Percentiles rank a stretch among this genome's conserved stretches.
Conservation (phyloP, 2,888 invertebrate species). For the Erebia epiphron region DNA sequence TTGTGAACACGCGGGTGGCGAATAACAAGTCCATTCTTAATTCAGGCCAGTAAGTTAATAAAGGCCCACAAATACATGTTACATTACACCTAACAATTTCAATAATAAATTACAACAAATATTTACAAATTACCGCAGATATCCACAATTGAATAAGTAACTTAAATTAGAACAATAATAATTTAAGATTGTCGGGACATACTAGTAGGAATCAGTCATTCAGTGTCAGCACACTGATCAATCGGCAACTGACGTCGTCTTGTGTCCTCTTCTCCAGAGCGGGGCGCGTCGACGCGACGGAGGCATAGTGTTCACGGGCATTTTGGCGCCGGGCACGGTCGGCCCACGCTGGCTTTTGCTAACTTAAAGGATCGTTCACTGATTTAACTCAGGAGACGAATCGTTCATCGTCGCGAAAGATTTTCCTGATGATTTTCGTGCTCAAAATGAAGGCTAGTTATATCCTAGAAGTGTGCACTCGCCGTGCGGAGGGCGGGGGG, state of each 20-base stretch:
- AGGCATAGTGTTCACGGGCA: slow-evolving; percentile 43
- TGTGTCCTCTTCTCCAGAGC: slow-evolving; percentile 46
- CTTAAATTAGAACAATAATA: slow-evolving; percentile 78
- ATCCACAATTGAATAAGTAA: slow-evolving; percentile 75
- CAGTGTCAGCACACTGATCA: slow-evolving; percentile 66
- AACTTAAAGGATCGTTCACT: slow-evolving; percentile 42
- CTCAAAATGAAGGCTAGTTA: slow-evolving; percentile 71
- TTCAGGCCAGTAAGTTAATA: slow-evolving; percentile 62
- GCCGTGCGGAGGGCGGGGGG: slow-evolving; percentile 57
- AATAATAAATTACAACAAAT: slow-evolving; percentile 78
- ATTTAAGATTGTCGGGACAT: slow-evolving; percentile 77
- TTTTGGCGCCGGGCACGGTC: slow-evolving; percentile 47
- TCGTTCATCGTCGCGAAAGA: slow-evolving; percentile 43
- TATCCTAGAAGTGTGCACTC: slow-evolving; percentile 73
- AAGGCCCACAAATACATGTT: slow-evolving; percentile 63
- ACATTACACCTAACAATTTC: slow-evolving; percentile 74
- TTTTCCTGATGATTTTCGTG: slow-evolving; percentile 61
- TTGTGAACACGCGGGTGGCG: slow-evolving; percentile 82
- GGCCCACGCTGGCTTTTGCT: slow-evolving; percentile 47
- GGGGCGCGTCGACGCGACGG: slow-evolving; percentile 31
- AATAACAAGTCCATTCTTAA: slow-evolving; percentile 77
- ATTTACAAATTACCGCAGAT: slow-evolving; percentile 75
- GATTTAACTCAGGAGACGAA: slow-evolving; percentile 41
- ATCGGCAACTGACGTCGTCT: slow-evolving; percentile 60
- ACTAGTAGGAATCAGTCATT: slow-evolving; percentile 82